phyloP scores from a whole-genome alignment of 2,113 vertebrate species.

The Phalacrocorax carbo region DNA sequence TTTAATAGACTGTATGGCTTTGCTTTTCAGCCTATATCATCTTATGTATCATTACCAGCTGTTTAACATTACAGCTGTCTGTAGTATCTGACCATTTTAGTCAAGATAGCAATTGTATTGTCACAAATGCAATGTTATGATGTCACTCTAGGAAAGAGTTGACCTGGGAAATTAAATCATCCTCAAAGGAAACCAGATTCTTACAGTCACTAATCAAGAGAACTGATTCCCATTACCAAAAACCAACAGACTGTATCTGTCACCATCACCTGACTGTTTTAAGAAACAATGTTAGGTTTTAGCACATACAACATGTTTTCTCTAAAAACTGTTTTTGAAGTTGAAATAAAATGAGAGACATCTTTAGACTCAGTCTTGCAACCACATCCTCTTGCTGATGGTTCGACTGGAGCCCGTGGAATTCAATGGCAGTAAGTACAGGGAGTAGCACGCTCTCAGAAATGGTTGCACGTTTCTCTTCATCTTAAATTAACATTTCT shows the following conservation, averaged over 20 bases:
- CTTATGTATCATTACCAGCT: not conserved
- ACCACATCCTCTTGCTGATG: not conserved
- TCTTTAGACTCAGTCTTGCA: not conserved
- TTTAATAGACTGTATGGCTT: not conserved
- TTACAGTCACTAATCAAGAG: not conserved
- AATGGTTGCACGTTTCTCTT: not conserved
- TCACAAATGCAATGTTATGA: not conserved
- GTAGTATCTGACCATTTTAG: not conserved
- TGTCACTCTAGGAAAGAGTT: not conserved
- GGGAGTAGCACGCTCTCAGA: not conserved
- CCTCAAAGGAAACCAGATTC: not conserved
- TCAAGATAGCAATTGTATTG: not conserved
- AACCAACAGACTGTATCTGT: not conserved
- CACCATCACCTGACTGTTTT: not conserved
- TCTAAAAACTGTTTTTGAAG: not conserved
- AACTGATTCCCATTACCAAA: not conserved
- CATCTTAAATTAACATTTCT: conserved; percentile 20
- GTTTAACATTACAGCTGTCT: not conserved
- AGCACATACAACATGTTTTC: not conserved
- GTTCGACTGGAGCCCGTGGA: not conserved
- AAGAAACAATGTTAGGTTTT: not conserved
- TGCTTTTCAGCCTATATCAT: not conserved
- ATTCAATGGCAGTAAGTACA: not conserved
- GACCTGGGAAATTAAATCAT: not conserved
- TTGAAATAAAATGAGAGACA: not conserved